phyloP scores from a whole-genome alignment of 2,888 invertebrate genomes.

The Quadriops clusia region DNA sequence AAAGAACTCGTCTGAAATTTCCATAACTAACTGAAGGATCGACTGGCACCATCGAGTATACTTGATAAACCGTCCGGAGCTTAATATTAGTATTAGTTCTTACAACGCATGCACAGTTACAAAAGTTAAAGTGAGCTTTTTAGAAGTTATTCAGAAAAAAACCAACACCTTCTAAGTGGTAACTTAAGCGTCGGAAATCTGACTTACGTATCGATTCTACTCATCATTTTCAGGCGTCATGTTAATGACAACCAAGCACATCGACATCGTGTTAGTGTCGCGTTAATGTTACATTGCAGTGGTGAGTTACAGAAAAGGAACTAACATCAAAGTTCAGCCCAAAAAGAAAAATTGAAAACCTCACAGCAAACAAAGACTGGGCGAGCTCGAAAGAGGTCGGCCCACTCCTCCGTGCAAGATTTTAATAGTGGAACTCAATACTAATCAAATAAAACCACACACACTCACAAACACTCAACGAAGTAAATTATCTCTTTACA shows the following conservation, averaged over 20 bases:
- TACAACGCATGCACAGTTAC: too few species aligned
- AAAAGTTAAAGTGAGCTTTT: too few species aligned
- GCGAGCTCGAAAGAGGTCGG: constrained; percentile 21
- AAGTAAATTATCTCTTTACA: constrained; percentile 36
- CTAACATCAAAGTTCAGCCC: constrained; percentile 37
- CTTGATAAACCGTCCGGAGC: too few species aligned
- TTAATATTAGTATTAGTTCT: too few species aligned
- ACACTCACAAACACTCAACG: constrained; percentile 39
- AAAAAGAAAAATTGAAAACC: constrained; percentile 35
- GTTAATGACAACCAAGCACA: constrained; percentile 35
- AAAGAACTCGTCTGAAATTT: too few species aligned
- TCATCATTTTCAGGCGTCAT: too few species aligned
- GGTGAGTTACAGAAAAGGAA: constrained; percentile 34
- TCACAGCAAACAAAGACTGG: constrained; percentile 35
- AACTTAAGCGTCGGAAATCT: too few species aligned
- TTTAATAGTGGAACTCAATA: constrained; percentile 31
- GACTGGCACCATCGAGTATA: too few species aligned
- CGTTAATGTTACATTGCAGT: constrained; percentile 40
- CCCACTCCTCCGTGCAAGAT: constrained; percentile 18
- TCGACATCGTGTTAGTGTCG: constrained; percentile 37
- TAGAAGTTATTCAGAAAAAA: too few species aligned
- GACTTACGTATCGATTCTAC: too few species aligned
- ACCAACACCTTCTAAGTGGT: too few species aligned
- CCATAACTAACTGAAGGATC: too few species aligned
- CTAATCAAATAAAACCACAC: constrained; percentile 34